Base-by-base conservation (phyloP, 2,888 invertebrate genomes). In the Malacosoma neustria region DNA sequence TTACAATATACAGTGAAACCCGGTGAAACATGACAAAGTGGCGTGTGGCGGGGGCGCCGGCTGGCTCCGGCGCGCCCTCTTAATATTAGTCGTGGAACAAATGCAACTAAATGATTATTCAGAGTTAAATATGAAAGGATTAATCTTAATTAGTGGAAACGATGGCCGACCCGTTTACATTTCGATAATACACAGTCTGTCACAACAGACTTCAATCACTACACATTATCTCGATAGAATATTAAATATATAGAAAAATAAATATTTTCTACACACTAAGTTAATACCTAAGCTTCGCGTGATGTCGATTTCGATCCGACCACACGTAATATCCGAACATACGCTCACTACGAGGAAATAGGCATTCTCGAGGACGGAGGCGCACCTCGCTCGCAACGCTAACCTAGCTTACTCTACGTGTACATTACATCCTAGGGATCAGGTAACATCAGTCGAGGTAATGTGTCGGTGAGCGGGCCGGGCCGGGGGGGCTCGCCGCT, bases 391-490 rank as follows among this genome's bases (percentile, higher is more conserved):
- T 69, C 67, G 67, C 63, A 61, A 63, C 73, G 64, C 68, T 72
- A 74, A 68, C 63, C 61, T 50, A 63, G 62, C 67, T 74, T 79
- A 79, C 68, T 70, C 79, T 81, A 81, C 75, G 63, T 70, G 70
- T 77, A 76, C 71, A 71, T 72, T 75, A 77, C 72, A 68, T 72
- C 72, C 81, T 81, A 81, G 69, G 72, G 66, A 70, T 84, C 84
- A 84, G 82, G 84, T 84, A 81, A 82, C 84, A 80, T 82, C 82
- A 82, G 81, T 84, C 82, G 84, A 85, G 82, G 84, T 84, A 82
- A 82, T 80, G 82, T 80, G 84, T 82, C 75, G 76, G 76, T 70
- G 79, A 76, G 81, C 77, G 71, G 74, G 71, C 70, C 62, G 60
- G 70, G 71, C 70, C 62, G 60, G 70, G 73, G 66, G 59, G 64